Evolutionary conservation across 2,888 invertebrate genomes (phyloP).

Genomic region (Protophormia terraenovae): DNA sequence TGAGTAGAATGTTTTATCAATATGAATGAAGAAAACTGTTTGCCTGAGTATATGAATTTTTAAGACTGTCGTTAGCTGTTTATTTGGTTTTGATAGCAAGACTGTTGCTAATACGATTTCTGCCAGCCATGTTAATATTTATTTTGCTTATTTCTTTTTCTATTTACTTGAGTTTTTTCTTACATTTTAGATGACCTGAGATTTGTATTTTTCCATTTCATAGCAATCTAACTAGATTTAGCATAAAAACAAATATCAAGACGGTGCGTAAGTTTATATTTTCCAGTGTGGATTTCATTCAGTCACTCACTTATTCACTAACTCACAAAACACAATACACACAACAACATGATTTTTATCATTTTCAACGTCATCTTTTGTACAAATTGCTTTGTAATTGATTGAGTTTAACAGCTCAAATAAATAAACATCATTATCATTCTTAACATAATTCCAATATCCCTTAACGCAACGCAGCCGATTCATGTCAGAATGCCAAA

Average conservation of each 20-base stretch:
- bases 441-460: background rate
- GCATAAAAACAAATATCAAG: background rate
- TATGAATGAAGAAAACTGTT: background rate
- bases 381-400: slow-evolving; percentile 65
- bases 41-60: background rate
- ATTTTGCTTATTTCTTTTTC: background rate
- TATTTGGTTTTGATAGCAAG: background rate
- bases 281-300: background rate
- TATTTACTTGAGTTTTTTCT: background rate
- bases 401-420: slow-evolving; percentile 52
- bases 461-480: background rate
- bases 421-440: slow-evolving; percentile 34
- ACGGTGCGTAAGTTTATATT: background rate
- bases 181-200: slow-evolving; percentile 31
- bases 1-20: background rate
- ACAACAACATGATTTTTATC: slow-evolving; percentile 30
- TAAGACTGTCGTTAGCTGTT: background rate
- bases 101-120: slow-evolving; percentile 33
- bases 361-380: slow-evolving; percentile 34
- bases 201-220: slow-evolving; percentile 4
- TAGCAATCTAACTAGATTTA: background rate
- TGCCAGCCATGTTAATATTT: slow-evolving; percentile 30
- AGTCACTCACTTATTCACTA: background rate
- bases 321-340: background rate
- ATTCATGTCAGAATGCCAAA: background rate